Conservation (phyloP, 1,140 invertebrate genomes). For the Hycleus cichorii region DNA sequence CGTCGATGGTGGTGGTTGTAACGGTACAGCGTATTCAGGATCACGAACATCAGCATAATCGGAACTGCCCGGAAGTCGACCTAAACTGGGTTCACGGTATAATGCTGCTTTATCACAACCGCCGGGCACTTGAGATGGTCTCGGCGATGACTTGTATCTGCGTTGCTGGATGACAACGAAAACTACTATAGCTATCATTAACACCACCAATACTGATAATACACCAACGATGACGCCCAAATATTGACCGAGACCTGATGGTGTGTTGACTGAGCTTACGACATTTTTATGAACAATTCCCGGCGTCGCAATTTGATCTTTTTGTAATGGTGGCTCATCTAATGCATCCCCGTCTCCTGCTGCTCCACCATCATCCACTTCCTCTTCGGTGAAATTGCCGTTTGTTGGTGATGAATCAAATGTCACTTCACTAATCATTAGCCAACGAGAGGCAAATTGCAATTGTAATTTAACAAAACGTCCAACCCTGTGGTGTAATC, state of each 20-base stretch:
- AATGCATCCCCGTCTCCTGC: constrained; percentile 30
- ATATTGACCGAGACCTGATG: constrained; percentile 33
- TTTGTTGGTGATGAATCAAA: constrained; percentile 57
- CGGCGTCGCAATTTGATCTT: constrained; percentile 26
- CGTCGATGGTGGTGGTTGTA: constrained; percentile 27
- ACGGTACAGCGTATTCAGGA: constrained; percentile 37
- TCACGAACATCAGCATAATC: constrained; percentile 33
- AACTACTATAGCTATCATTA: constrained; percentile 30
- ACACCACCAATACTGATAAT: constrained; percentile 32
- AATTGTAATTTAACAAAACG: constrained; percentile 74
- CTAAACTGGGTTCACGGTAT: constrained; percentile 33
- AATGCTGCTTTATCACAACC: constrained; percentile 36
- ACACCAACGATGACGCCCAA: constrained; percentile 36
- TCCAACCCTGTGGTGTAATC: constrained; percentile 74
- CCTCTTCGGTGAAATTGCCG: constrained; percentile 36
- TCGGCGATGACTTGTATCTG: constrained; percentile 32
- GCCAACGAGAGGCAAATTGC: constrained; percentile 77
- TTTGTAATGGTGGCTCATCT: constrained; percentile 19
- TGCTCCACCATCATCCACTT: neutral
- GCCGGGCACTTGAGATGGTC: constrained; percentile 34
- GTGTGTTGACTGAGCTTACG: constrained; percentile 30
- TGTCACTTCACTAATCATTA: constrained; percentile 81
- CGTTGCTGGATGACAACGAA: constrained; percentile 34
- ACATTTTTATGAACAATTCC: constrained; percentile 31
- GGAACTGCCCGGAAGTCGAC: constrained; percentile 26